These are phyloP conservation scores for Vulpes lagopus DNA, from an alignment of 2,113 vertebrate species.

Conservation along the genomic window DNA sequence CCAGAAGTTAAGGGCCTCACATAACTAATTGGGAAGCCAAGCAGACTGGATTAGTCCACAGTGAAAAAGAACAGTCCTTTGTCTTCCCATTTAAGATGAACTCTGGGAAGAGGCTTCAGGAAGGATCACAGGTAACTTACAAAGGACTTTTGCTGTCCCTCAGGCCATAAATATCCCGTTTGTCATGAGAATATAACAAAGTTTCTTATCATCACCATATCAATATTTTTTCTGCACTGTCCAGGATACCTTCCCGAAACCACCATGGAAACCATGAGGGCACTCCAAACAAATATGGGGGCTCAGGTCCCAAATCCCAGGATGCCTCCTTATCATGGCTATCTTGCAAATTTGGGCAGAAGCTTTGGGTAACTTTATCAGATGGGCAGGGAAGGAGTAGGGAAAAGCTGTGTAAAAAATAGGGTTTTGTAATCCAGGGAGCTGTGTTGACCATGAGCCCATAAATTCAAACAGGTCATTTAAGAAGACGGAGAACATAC, in stretches of 20 bases:
- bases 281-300: neutral
- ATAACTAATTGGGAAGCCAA: neutral
- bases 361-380: neutral
- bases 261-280: neutral
- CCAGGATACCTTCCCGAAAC: neutral
- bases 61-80: neutral
- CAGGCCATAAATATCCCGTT: neutral
- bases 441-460: neutral
- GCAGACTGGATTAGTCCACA: neutral
- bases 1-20: neutral
- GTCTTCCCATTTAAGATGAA: neutral
- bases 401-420: neutral
- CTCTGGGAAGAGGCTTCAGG: neutral
- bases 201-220: neutral
- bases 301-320: neutral
- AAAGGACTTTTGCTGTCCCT: neutral
- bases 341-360: neutral
- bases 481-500: neutral
- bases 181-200: neutral
- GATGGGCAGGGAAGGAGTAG: neutral
- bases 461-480: conserved; percentile 11
- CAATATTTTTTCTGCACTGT: neutral
- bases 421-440: conserved; percentile 5
- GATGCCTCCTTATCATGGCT: neutral
- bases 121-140: neutral